Evolutionary conservation across 1,140 invertebrate genomes (phyloP).

Genomic region (Hypsibius dujardini): DNA sequence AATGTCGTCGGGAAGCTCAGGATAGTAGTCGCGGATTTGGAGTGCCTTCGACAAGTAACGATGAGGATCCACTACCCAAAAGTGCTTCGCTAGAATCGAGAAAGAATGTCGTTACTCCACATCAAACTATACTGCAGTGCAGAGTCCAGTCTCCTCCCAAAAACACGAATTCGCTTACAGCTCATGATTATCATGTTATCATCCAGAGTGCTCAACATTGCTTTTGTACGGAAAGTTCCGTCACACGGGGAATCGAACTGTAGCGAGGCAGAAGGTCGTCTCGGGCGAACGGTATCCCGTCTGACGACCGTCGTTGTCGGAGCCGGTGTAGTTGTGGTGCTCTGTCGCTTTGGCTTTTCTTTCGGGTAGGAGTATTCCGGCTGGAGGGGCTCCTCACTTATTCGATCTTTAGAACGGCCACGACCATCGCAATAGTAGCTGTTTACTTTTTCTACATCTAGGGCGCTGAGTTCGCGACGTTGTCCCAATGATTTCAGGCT

Average conservation of each 20-base stretch:
- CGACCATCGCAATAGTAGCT: neutral
- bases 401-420: neutral
- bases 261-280: neutral
- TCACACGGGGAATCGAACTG: neutral
- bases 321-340: neutral
- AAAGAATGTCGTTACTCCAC: neutral
- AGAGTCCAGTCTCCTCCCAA: too few species aligned
- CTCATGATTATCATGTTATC: constrained; percentile 2
- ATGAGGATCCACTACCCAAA: constrained; percentile 16
- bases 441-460: constrained; percentile 8
- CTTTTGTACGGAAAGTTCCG: neutral
- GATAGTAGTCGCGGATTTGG: neutral
- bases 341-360: too few species aligned
- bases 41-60: constrained; percentile 1
- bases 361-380: too few species aligned
- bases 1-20: constrained; percentile 52
- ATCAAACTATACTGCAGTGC: neutral
- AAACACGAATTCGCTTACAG: neutral
- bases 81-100: neutral
- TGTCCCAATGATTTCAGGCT: neutral
- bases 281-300: neutral
- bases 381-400: too few species aligned
- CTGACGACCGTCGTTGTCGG: neutral
- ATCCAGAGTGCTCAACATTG: neutral
- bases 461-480: neutral